These are phyloP conservation scores for Oryctes rhinoceros DNA, from an alignment of 1,140 invertebrate genomes.

Conservation along the genomic window DNA sequence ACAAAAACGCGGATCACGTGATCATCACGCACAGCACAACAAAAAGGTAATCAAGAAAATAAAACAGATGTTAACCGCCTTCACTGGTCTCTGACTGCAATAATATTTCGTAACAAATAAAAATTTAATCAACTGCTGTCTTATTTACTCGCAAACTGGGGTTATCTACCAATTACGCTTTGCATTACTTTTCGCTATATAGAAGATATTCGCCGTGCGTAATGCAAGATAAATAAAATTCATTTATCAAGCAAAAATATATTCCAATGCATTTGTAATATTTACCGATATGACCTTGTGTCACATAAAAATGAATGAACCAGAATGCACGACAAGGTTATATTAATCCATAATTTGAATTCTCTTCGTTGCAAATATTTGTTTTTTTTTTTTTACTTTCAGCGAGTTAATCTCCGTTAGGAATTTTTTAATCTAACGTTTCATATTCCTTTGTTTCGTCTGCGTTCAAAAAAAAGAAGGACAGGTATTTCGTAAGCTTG, in stretches of 20 bases:
- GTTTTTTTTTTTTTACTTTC: too few species aligned
- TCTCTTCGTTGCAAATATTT: not conserved
- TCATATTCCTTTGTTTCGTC: not conserved
- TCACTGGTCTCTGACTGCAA: not conserved
- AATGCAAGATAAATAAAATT: not conserved
- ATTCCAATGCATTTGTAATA: not conserved
- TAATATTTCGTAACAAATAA: not conserved
- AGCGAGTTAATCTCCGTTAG: not conserved
- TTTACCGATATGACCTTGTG: not conserved
- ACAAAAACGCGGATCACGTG: too few species aligned
- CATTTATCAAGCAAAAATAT: not conserved
- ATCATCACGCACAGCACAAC: too few species aligned
- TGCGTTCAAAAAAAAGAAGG: not conserved
- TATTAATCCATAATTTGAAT: not conserved
- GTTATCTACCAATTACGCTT: not conserved
- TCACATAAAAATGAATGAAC: not conserved
- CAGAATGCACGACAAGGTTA: not conserved
- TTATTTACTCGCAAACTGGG: not conserved
- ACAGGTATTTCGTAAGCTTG: not conserved
- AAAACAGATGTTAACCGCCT: not conserved
- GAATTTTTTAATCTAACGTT: slow-evolving; percentile 5
- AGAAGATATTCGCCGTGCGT: not conserved
- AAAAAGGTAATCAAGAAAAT: not conserved
- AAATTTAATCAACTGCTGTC: not conserved
- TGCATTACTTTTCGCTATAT: not conserved